phyloP scores from a whole-genome alignment of 2,113 vertebrate species.

The Upupa epops region DNA sequence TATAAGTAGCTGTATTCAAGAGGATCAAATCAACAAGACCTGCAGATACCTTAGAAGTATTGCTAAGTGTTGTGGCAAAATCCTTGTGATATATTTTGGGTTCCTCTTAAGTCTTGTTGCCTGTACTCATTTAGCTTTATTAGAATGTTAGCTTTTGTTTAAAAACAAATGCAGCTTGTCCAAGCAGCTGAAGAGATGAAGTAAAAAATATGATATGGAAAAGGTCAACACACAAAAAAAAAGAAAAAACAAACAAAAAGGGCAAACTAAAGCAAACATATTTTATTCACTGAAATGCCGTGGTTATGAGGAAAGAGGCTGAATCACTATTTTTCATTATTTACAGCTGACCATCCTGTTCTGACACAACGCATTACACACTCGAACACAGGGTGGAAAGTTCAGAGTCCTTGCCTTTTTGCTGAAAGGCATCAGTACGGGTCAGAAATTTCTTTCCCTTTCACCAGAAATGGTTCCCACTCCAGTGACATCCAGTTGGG shows the following conservation, averaged over 20 bases:
- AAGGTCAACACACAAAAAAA: neutral
- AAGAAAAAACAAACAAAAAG: neutral
- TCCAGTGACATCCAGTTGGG: neutral
- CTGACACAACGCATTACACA: neutral
- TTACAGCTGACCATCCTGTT: neutral
- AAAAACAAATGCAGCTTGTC: neutral
- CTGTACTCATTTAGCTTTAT: neutral
- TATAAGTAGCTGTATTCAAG: neutral
- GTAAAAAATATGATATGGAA: neutral
- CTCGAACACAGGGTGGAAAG: neutral
- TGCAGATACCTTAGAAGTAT: neutral
- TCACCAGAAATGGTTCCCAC: neutral
- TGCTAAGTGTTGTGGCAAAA: neutral
- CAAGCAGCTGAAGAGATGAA: neutral
- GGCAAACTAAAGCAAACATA: neutral
- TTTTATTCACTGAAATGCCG: neutral
- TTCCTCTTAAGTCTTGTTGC: neutral
- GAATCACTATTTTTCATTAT: neutral
- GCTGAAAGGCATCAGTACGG: neutral
- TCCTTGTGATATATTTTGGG: neutral
- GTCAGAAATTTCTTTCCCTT: neutral
- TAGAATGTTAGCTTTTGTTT: constrained; percentile 7
- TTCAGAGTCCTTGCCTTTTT: neutral
- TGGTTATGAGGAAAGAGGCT: neutral
- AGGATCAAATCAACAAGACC: neutral